Conservation (phyloP, 2,888 invertebrate species). For the Euspilapteryx auroguttella region DNA sequence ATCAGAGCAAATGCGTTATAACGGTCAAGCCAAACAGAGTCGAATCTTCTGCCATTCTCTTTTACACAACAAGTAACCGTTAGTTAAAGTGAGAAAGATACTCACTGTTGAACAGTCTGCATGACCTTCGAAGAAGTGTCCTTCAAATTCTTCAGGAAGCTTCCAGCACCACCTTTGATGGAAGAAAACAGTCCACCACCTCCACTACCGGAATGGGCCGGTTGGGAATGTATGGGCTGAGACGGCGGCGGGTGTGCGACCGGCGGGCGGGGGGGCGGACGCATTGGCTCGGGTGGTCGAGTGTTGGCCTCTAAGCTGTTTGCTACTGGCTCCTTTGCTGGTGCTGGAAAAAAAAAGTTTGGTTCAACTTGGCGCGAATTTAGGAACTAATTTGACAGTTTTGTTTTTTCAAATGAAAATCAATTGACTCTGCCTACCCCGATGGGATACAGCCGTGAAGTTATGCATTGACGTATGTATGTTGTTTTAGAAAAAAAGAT, state of each 20-base stretch:
- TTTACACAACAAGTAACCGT: too few relatives aligned
- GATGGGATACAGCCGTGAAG: too few relatives aligned
- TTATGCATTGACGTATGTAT: too few relatives aligned
- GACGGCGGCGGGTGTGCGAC: slow-evolving; percentile 25
- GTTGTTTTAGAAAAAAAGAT: not conserved
- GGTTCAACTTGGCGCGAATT: too few relatives aligned
- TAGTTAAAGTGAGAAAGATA: slow-evolving; percentile 11
- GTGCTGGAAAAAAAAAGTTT: slow-evolving; percentile 27
- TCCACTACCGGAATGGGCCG: slow-evolving; percentile 12
- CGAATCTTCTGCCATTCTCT: too few relatives aligned
- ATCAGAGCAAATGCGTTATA: too few relatives aligned
- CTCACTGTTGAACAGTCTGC: slow-evolving; percentile 91
- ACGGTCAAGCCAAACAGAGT: too few relatives aligned
- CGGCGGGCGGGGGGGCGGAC: slow-evolving; percentile 34
- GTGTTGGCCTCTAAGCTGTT: slow-evolving; percentile 25
- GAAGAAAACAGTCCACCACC: slow-evolving; percentile 77
- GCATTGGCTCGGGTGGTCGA: slow-evolving; percentile 32
- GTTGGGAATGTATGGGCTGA: slow-evolving; percentile 18
- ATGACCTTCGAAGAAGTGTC: slow-evolving; percentile 96
- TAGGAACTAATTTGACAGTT: slow-evolving; percentile 1
- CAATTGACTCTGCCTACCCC: too few relatives aligned
- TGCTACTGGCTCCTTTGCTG: slow-evolving; percentile 21
- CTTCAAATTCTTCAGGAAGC: slow-evolving; percentile 89
- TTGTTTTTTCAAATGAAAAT: slow-evolving; percentile 1
- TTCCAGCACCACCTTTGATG: slow-evolving; percentile 90